Percentiles rank a stretch among this genome's conserved stretches.
These are phyloP conservation scores for Drosophila arawakana DNA, from an alignment of 1,140 invertebrate genomes.

Conservation along the genomic window DNA sequence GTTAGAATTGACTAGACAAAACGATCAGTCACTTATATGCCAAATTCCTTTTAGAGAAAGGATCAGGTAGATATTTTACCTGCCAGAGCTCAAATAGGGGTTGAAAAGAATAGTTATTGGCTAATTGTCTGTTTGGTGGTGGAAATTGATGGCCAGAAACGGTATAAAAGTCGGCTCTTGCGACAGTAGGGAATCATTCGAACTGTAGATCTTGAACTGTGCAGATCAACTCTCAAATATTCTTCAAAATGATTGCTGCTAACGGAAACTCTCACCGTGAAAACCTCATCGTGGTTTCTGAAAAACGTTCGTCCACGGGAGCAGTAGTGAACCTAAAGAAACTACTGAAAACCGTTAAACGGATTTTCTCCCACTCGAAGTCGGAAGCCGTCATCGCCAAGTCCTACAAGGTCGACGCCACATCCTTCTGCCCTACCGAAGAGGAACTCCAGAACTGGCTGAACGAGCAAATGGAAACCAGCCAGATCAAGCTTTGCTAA, in stretches of 20 bases:
- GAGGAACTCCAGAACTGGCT: conserved; percentile 76
- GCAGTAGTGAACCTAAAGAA: conserved; percentile 63
- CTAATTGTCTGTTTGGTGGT: conserved; percentile 18
- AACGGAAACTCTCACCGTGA: conserved; percentile 33
- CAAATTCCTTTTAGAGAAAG: no score
- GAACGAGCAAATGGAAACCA: conserved; percentile 66
- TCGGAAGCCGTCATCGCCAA: conserved; percentile 2
- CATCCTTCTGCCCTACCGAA: conserved; percentile 46
- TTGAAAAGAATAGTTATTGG: conserved; percentile 7
- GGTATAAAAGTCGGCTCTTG: conserved; percentile 52
- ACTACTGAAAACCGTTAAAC: conserved; percentile 57
- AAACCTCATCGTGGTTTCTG: conserved; percentile 16
- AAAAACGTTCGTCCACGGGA: conserved; percentile 58
- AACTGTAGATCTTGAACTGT: conserved; percentile 38
- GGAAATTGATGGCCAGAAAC: conserved; percentile 11
- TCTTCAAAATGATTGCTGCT: conserved; percentile 51
- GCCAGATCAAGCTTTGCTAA: conserved; percentile 18
- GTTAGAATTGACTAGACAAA: neutral
- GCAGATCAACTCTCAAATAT: conserved; percentile 28
- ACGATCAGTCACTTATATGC: conserved; percentile 6
- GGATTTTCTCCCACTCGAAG: conserved; percentile 53
- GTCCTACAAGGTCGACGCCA: neutral
- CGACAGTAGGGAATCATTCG: conserved; percentile 54
- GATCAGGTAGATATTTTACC: conserved; percentile 11
- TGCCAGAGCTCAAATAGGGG: conserved; percentile 8